These are phyloP conservation scores for Myxocyprinus asiaticus DNA, from an alignment of 2,113 vertebrate species.

Conservation along the genomic window DNA sequence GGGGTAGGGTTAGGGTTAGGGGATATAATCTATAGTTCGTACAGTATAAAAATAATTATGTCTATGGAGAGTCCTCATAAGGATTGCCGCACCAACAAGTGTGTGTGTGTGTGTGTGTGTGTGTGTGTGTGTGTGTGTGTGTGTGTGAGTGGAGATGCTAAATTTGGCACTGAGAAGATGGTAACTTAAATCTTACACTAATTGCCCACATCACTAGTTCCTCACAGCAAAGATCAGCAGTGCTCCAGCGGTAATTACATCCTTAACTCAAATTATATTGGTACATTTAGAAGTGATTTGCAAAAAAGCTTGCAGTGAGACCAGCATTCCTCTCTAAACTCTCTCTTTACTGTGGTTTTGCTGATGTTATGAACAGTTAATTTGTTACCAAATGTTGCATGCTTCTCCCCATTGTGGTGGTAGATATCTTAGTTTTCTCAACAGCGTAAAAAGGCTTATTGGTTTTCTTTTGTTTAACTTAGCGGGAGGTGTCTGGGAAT, in stretches of 20 bases:
- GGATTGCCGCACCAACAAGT: too few species aligned
- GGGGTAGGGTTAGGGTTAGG: too few species aligned
- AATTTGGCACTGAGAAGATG: constrained; percentile 10
- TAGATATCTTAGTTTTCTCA: constrained; percentile 33
- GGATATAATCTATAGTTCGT: too few species aligned
- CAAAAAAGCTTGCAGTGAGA: background rate
- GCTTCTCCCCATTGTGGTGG: background rate
- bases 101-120: too few species aligned
- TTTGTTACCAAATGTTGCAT: constrained; percentile 36
- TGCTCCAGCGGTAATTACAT: constrained; percentile 21
- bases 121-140: constrained; percentile 16
- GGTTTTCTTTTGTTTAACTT: constrained; percentile 14
- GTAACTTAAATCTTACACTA: constrained; percentile 36
- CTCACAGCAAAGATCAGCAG: constrained; percentile 36
- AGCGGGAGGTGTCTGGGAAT: constrained; percentile 18
- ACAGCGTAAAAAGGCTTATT: constrained; percentile 14
- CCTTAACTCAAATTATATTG: constrained; percentile 35
- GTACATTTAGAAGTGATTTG: constrained; percentile 15
- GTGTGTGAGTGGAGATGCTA: constrained; percentile 2
- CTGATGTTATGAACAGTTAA: constrained; percentile 29
- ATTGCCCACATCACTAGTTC: constrained; percentile 19
- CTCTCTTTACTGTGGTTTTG: constrained; percentile 10
- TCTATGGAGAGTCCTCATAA: too few species aligned
- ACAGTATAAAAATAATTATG: too few species aligned
- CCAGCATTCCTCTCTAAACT: constrained; percentile 5